A percentile compares a stretch with the other conserved stretches of the same genome.
These are phyloP conservation scores for Psephotus haematonotus DNA, from an alignment of 2,113 vertebrate genomes.

Conservation along the genomic window DNA sequence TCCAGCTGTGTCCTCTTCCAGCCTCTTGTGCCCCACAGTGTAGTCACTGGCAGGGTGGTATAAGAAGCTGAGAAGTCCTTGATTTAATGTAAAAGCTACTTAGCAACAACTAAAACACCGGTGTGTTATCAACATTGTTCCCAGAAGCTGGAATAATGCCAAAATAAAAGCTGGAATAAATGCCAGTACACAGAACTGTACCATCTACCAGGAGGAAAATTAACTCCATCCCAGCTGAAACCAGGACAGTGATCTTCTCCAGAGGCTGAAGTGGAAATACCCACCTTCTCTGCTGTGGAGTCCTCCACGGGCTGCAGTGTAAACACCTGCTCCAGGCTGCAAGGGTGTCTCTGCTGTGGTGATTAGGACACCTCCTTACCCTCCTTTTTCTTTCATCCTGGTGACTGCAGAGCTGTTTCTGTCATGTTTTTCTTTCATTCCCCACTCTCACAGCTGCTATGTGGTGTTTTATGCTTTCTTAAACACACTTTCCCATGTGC, in stretches of 20 bases:
- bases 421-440: neutral
- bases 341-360: neutral
- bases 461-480: neutral
- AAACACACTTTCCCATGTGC: neutral
- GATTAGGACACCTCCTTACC: neutral
- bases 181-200: neutral
- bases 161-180: neutral
- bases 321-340: neutral
- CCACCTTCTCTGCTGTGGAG: no score
- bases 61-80: neutral
- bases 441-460: neutral
- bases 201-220: neutral
- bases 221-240: neutral
- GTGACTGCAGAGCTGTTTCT: neutral
- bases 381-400: neutral
- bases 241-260: neutral
- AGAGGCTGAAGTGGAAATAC: neutral
- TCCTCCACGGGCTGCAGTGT: neutral
- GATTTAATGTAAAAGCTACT: neutral
- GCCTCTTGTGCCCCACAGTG: neutral
- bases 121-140: neutral
- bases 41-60: neutral
- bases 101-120: neutral
- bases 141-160: neutral
- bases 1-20: neutral